Evolutionary conservation across 2,113 vertebrate species (phyloP), one percentile per base, ranked within the genome.

Genomic region (Micronisus gabar): DNA sequence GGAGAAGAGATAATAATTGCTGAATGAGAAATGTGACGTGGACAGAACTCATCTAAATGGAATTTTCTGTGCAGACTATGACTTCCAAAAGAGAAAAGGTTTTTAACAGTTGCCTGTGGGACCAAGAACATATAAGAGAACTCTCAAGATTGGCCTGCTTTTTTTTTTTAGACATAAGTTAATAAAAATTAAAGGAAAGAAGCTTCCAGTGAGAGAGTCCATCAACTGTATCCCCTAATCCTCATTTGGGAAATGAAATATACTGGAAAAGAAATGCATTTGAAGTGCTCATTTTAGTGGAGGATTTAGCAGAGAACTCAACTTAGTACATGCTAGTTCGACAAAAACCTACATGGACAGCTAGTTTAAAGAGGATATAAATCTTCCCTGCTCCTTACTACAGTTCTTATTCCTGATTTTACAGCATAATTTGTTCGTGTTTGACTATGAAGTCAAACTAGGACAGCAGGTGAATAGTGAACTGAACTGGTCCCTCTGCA

Each of bases 351-450:
- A 50, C 71, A 15, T 45, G 74, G 76, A 58, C 81, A 89, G 62
- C 66, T 78, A 65, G 86, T 94, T 95, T 94, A 86, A 93, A 87
- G 93, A 82, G 62, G 40, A 38, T 82, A 62, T 95, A 93, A 91
- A 95, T 91, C 76, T 95, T 94, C 48, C 62, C 48, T 68, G 50
- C 14, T 61, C 25, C 76, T 91, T 88, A 91, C 86, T 95, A 68
- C 48, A 59, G 52, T 83, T 76, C 78, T 87, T 73, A 53, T 21
- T 92, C 36, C 75, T 52, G 61, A 71, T 92, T 96, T 95, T 95
- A 76, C 66, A 73, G 53, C 36, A 30, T 76, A 82, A 86, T 94
- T 95, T 84, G 53, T 88, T 94, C 15, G 1, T 85, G 43, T 95
- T 93, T 70, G 61, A 72, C 78, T 93, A 1, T 50, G 78, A 93